These are phyloP conservation scores for Pachyramphus minor DNA, from an alignment of 2,113 vertebrate genomes.

Conservation along the genomic window DNA sequence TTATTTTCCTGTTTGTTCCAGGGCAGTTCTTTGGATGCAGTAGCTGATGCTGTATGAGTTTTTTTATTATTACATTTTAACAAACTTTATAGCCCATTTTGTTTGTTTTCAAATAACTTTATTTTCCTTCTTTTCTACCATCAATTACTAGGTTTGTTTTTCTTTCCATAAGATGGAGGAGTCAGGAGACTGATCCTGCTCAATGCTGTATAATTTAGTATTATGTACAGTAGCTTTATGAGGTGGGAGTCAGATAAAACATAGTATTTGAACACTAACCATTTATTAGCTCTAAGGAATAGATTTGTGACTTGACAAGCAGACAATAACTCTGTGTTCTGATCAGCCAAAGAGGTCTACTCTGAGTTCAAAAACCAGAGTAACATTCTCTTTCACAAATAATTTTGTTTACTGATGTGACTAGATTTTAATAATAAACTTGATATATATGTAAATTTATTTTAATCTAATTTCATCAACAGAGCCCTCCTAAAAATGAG, in stretches of 20 bases:
- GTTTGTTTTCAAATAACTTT: constrained; percentile 78
- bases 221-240: constrained; percentile 65
- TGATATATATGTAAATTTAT: constrained; percentile 83
- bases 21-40: constrained; percentile 10
- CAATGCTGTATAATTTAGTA: constrained; percentile 67
- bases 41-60: not conserved
- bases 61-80: constrained; percentile 73
- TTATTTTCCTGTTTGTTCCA: constrained; percentile 49
- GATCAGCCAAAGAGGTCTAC: constrained; percentile 69
- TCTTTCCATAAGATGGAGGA: constrained; percentile 39
- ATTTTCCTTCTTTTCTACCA: constrained; percentile 66
- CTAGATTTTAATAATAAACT: constrained; percentile 79
- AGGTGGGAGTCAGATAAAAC: constrained; percentile 70
- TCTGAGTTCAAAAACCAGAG: constrained; percentile 52
- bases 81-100: constrained; percentile 80
- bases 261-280: constrained; percentile 68
- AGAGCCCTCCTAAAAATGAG: constrained; percentile 67
- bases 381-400: constrained; percentile 59
- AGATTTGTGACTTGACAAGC: constrained; percentile 73
- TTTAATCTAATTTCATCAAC: constrained; percentile 79
- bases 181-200: constrained; percentile 66
- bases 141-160: constrained; percentile 69
- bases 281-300: constrained; percentile 72
- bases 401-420: constrained; percentile 75
- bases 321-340: constrained; percentile 75